These are phyloP conservation scores for Cantharis rufa DNA, from an alignment of 2,888 invertebrate genomes.

Conservation along the genomic window DNA sequence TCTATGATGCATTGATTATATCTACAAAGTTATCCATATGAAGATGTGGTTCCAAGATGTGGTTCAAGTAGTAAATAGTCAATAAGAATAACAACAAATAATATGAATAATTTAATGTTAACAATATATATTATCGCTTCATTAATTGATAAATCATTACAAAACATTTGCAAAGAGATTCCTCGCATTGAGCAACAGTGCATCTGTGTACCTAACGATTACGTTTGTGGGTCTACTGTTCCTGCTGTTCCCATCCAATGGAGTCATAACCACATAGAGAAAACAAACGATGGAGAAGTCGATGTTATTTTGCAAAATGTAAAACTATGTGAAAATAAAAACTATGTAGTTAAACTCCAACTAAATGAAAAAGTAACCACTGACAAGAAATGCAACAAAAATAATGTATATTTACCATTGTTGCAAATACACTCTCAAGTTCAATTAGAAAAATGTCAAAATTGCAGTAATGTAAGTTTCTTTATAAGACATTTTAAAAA, in stretches of 20 bases:
- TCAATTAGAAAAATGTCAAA: neutral
- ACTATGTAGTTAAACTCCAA: neutral
- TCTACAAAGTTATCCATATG: neutral
- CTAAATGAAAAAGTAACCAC: neutral
- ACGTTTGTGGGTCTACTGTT: neutral
- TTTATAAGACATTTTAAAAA: neutral
- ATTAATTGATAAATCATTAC: neutral
- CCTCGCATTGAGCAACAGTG: neutral
- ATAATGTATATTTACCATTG: neutral
- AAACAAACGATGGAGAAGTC: neutral
- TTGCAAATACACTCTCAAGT: neutral
- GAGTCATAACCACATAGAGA: neutral
- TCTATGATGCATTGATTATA: neutral
- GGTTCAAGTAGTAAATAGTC: neutral
- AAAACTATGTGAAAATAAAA: neutral
- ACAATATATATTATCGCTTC: neutral
- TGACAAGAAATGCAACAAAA: neutral
- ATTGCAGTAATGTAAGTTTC: neutral
- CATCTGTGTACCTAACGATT: neutral
- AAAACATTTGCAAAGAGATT: neutral
- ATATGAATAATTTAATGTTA: neutral
- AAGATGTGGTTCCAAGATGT: no score
- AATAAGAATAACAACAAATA: neutral
- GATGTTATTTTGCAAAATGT: neutral
- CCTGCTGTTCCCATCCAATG: neutral